These are phyloP conservation scores for Eudasyphora cyanicolor DNA, from an alignment of 2,888 invertebrate genomes.

Conservation along the genomic window DNA sequence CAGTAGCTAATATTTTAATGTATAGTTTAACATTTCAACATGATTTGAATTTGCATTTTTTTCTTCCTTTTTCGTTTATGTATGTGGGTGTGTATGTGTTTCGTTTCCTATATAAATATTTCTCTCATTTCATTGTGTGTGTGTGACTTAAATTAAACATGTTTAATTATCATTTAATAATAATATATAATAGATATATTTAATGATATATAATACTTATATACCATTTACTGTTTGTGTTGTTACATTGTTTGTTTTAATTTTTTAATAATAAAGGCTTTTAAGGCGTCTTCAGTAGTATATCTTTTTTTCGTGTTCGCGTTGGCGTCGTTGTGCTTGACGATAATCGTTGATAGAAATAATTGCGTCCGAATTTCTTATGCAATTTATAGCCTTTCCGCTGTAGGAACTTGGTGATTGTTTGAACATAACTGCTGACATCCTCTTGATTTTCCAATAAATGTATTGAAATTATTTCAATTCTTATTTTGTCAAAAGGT, in stretches of 20 bases:
- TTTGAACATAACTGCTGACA: constrained; percentile 76
- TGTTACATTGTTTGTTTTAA: constrained; percentile 25
- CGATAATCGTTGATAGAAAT: constrained; percentile 77
- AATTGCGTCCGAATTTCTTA: constrained; percentile 78
- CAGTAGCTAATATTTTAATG: background rate
- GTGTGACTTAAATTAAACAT: constrained; percentile 27
- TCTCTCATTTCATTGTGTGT: constrained; percentile 19
- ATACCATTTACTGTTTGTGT: constrained; percentile 30
- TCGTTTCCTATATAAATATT: constrained; percentile 8
- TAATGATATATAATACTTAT: constrained; percentile 41
- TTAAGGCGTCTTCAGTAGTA: constrained; percentile 72
- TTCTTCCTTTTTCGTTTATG: constrained; percentile 10
- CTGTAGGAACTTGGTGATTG: constrained; percentile 78
- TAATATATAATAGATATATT: constrained; percentile 43
- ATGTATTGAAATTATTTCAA: constrained; percentile 79
- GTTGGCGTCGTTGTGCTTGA: constrained; percentile 70
- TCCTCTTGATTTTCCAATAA: constrained; percentile 77
- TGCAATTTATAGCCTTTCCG: constrained; percentile 79
- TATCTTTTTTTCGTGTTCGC: constrained; percentile 78
- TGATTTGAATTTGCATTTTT: constrained; percentile 13
- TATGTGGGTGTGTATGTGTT: background rate
- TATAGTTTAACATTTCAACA: constrained; percentile 31
- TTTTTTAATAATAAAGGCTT: constrained; percentile 48
- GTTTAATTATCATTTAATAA: constrained; percentile 38
- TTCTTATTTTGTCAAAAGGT: constrained; percentile 79